These are phyloP conservation scores for Hemiprocne comata DNA, from an alignment of 2,113 vertebrate genomes.

Conservation along the genomic window DNA sequence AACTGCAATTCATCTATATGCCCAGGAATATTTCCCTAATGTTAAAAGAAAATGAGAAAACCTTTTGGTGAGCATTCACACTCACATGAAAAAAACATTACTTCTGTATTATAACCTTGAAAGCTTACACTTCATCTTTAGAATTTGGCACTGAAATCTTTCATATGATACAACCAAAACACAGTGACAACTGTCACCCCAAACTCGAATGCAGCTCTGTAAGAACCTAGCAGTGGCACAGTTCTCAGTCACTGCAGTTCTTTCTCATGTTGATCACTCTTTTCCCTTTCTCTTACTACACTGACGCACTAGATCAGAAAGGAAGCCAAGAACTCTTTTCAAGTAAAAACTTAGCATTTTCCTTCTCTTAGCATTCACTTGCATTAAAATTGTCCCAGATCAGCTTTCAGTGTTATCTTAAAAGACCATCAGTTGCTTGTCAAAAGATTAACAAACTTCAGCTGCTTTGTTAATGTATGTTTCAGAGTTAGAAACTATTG, in stretches of 20 bases:
- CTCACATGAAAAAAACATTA: background rate
- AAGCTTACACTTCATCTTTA: background rate
- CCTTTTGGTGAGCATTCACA: background rate
- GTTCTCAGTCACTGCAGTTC: background rate
- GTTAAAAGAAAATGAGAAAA: background rate
- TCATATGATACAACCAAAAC: constrained; percentile 2
- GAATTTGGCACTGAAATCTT: constrained; percentile 11
- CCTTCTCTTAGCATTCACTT: background rate
- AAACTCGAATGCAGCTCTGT: background rate
- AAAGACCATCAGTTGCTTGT: background rate
- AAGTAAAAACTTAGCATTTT: background rate
- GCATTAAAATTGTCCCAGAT: background rate
- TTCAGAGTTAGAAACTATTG: background rate
- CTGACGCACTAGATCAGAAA: background rate
- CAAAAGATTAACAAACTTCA: background rate
- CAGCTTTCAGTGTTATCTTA: background rate
- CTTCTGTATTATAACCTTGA: background rate
- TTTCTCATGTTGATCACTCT: background rate
- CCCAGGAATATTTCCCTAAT: background rate
- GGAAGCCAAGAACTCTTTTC: background rate
- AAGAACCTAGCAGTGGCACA: background rate
- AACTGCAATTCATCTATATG: background rate
- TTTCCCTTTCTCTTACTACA: background rate
- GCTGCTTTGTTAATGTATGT: background rate
- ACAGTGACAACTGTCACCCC: constrained; percentile 9